These are phyloP conservation scores for Myripristis murdjan DNA, from an alignment of 2,797 vertebrate species.

Conservation along the genomic window DNA sequence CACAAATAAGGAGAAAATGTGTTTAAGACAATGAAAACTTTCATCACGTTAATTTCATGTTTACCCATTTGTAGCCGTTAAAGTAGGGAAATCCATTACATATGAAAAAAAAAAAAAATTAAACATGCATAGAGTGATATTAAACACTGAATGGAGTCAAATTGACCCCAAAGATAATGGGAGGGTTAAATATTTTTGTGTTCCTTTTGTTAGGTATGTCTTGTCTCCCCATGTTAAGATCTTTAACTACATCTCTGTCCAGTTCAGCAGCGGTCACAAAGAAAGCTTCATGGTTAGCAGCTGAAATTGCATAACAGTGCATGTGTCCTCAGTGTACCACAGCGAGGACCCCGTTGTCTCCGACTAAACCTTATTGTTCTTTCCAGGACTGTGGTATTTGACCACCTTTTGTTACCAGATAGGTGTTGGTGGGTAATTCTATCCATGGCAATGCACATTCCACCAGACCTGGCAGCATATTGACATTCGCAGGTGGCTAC, in stretches of 20 bases:
- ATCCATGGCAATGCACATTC: slow-evolving; percentile 22
- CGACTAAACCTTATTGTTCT: slow-evolving; percentile 28
- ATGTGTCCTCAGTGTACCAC: neutral
- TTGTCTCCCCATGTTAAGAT: neutral
- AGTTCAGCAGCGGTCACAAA: neutral
- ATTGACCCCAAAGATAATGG: too few species aligned
- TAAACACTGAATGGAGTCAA: too few species aligned
- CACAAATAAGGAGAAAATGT: too few species aligned
- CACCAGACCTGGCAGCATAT: neutral
- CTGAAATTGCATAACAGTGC: slow-evolving; percentile 51
- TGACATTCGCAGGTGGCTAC: neutral
- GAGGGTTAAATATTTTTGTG: too few species aligned
- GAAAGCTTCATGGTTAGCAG: slow-evolving; percentile 30
- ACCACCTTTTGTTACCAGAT: slow-evolving; percentile 22
- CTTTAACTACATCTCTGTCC: neutral
- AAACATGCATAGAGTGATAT: too few species aligned
- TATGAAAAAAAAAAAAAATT: too few species aligned
- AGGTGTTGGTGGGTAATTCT: slow-evolving; percentile 17
- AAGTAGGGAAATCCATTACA: too few species aligned
- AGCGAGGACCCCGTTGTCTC: neutral
- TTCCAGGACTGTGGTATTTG: neutral
- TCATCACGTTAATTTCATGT: too few species aligned
- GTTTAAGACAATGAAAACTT: too few species aligned
- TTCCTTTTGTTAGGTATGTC: neutral
- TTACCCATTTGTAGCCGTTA: too few species aligned